Evolutionary conservation across 2,113 vertebrate species (phyloP), one percentile per base, ranked within the genome.

Genomic region (Elachura formosa): DNA sequence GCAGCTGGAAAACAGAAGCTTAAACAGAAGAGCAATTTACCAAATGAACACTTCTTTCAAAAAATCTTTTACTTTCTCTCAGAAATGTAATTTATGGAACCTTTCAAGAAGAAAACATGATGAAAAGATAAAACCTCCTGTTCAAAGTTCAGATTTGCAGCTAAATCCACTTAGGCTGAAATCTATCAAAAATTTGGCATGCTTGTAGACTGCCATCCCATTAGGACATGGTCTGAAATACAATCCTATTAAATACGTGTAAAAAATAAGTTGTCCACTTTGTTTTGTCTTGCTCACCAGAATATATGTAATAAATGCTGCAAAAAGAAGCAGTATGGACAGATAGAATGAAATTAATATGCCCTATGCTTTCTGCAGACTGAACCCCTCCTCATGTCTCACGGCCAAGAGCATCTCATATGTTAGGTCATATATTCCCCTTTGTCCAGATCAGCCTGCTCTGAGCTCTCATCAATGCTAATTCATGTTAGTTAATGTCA

Each of bases 61-160:
- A 90, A 43, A 22, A 46, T 2, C 38, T 46, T 91, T 78, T 40
- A 38, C 16, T 75, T 94, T 80, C 76, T 87, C 45, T 93, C 58
- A 82, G 69, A 94, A 95, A 86, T n/a, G 6, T 86, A 93, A 91
- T 96, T 94, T 90, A 93, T 94, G 76, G 78, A 84, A 43, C 54
- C 28, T 74, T 93, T 95, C 84, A 90, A 84, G 64, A 14, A 94
- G 85, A 74, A 96, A 96, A 81, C 6, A 59, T 46, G 93, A 93
- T 59, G 36, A 56, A 86, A 95, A 94, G 82, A 73, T 41, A 86
- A 94, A 91, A 67, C n/a, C 62, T 88, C 33, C 82, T 72, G 74
- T 87, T 82, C 51, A 84, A 72, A 91, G 49, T 72, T 87, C 72
- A 90, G 61, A 83, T 87, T 84, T 93, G 62, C 66, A 77, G 78